Evolutionary conservation across 2,797 vertebrate genomes (phyloP).

Genomic region (Chrosomus eos): DNA sequence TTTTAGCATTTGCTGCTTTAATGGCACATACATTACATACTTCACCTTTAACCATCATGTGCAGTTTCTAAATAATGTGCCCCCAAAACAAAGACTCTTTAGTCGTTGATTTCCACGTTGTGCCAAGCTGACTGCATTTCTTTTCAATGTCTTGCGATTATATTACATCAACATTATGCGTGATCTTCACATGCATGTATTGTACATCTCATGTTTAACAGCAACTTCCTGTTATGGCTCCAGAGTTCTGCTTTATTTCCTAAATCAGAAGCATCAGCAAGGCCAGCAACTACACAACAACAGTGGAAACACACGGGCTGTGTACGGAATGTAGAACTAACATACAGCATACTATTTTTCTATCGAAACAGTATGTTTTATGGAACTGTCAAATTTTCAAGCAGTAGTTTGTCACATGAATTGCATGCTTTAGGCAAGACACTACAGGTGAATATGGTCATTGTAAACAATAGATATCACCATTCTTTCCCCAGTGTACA

Average conservation of each 20-base stretch:
- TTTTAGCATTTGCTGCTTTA: neutral
- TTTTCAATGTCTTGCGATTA: constrained; percentile 48
- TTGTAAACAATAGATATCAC: neutral
- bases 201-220: constrained; percentile 24
- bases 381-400: neutral
- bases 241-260: neutral
- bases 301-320: constrained; percentile 12
- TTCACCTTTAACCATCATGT: constrained; percentile 32
- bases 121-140: constrained; percentile 56
- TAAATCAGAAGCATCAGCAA: constrained; percentile 22
- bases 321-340: neutral
- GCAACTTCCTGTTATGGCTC: constrained; percentile 4
- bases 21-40: constrained; percentile 16
- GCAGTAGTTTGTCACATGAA: neutral
- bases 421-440: constrained; percentile 13
- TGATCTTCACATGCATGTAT: constrained; percentile 57
- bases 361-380: neutral
- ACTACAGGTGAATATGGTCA: neutral
- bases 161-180: constrained; percentile 49
- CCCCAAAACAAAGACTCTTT: neutral
- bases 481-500: neutral
- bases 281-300: constrained; percentile 2
- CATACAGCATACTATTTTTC: neutral
- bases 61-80: neutral
- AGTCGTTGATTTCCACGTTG: constrained; percentile 43